Evolutionary conservation across 1,140 invertebrate genomes (phyloP).

Genomic region (Drosophila nikananu): DNA sequence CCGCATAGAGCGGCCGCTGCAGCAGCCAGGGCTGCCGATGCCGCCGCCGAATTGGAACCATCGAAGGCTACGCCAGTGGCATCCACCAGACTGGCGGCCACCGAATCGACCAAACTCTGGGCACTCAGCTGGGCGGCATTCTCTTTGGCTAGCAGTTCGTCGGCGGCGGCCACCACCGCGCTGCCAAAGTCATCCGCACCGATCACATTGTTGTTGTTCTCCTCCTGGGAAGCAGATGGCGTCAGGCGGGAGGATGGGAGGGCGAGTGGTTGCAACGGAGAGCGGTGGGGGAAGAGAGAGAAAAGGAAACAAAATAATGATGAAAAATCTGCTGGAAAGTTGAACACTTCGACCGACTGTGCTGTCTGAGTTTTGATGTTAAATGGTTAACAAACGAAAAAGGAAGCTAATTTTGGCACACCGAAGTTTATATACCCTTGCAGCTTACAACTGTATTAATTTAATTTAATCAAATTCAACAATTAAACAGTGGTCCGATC

Average conservation of each 20-base stretch:
- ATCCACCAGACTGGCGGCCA: constrained; percentile 65
- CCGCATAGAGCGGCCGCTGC: constrained; percentile 60
- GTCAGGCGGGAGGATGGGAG: constrained; percentile 18
- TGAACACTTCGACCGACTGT: neutral
- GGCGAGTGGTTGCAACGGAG: neutral
- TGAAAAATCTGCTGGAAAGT: constrained; percentile 30
- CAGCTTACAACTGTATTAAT: too few species aligned
- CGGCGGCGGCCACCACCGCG: constrained; percentile 64
- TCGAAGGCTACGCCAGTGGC: constrained; percentile 51
- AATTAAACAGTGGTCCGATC: too few species aligned
- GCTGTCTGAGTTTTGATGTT: neutral
- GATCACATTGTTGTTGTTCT: constrained; percentile 81
- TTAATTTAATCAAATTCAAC: too few species aligned
- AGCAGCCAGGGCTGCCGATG: constrained; percentile 39
- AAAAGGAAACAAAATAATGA: constrained; percentile 39
- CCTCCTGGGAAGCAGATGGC: constrained; percentile 71
- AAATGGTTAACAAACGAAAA: too few species aligned
- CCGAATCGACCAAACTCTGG: constrained; percentile 67
- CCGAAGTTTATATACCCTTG: too few species aligned
- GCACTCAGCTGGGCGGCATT: constrained; percentile 68
- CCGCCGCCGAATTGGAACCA: constrained; percentile 51
- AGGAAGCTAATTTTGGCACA: too few species aligned
- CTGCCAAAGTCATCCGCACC: constrained; percentile 67
- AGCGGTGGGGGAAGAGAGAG: constrained; percentile 1
- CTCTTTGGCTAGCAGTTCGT: constrained; percentile 74